phyloP scores from a whole-genome alignment of 2,888 invertebrate species.

The Netelia melanura region DNA sequence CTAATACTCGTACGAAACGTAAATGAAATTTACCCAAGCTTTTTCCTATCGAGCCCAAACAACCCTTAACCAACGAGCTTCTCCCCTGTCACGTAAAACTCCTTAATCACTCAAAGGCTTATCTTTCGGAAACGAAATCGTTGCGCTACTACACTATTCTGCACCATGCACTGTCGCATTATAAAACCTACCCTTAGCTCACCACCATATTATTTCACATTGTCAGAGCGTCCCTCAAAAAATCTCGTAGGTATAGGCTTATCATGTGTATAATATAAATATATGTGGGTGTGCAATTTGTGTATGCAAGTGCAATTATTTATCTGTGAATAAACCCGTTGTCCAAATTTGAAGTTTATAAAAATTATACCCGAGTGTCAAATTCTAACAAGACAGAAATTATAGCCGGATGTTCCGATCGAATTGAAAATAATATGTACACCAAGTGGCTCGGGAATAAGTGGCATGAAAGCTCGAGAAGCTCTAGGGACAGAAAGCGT shows the following conservation, averaged over 20 bases:
- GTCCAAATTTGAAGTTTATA: too few relatives aligned
- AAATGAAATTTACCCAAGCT: constrained; percentile 47
- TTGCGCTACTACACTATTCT: constrained; percentile 78
- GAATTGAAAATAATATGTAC: neutral
- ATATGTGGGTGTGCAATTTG: neutral
- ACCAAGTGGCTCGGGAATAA: neutral
- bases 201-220: constrained; percentile 65
- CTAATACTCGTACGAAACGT: constrained; percentile 13
- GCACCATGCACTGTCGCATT: constrained; percentile 81
- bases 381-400: too few relatives aligned
- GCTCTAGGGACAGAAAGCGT: too few relatives aligned
- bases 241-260: constrained; percentile 46
- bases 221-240: constrained; percentile 39
- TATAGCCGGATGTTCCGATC: too few relatives aligned
- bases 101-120: constrained; percentile 56
- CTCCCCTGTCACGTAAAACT: constrained; percentile 23
- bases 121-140: constrained; percentile 66
- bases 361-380: too few relatives aligned
- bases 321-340: too few relatives aligned
- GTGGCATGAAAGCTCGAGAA: constrained; percentile 7
- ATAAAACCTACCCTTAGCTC: constrained; percentile 54
- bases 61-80: neutral
- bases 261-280: neutral
- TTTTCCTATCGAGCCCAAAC: constrained; percentile 40
- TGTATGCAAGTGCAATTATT: too few relatives aligned